Base-by-base conservation (phyloP, 2,113 vertebrate species). In the Stomatorhinus ivindoensis region DNA sequence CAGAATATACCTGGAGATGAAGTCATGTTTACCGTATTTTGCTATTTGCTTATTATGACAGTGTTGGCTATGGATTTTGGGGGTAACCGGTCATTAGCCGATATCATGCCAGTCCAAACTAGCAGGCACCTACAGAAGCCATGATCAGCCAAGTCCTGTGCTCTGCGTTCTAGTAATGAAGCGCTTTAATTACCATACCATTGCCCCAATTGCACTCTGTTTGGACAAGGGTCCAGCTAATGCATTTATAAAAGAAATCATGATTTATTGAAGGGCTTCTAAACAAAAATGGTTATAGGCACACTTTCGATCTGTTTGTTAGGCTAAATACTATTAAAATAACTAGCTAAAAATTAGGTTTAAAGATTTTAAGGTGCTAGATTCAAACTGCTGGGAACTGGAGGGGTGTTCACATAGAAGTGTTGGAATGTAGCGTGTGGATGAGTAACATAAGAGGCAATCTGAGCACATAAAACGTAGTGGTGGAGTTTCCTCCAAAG, bases 121-220 rank as follows among this genome's bases (percentile, higher is more conserved):
- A 55, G 47, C 31, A 85, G 50, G 83, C 39, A 84, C 19, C 31
- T 89, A 84, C 53, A 10, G 51, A 89, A 89, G 88, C 88, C 88
- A 89, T 89, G 88, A 61, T 50, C 58, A 51, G 80, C 35, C 35
- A 31, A 85, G 88, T 48, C 88, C 76, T 89, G 80, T 84, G 73
- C 53, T 89, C 88, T 61, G 61, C 88, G 50, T 86, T 89, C 55
- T 87, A 86, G 24, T 86, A 87, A 69, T 69, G 89, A 89, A 86
- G 83, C 89, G 82, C 83, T 89, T 73, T 87, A 86, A 86, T 44
- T 51, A 73, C 44, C 46, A 65, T n/a, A 50, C 58, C 65, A 73
- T 61, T 86, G 82, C 89, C 89, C 89, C 82, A 87, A 86, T 86
- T 89, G 89, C 89, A 89, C 89, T 89, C 82, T 89, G 84, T 84